Conservation (phyloP, 2,888 invertebrate species). For the Graphium colonna region DNA sequence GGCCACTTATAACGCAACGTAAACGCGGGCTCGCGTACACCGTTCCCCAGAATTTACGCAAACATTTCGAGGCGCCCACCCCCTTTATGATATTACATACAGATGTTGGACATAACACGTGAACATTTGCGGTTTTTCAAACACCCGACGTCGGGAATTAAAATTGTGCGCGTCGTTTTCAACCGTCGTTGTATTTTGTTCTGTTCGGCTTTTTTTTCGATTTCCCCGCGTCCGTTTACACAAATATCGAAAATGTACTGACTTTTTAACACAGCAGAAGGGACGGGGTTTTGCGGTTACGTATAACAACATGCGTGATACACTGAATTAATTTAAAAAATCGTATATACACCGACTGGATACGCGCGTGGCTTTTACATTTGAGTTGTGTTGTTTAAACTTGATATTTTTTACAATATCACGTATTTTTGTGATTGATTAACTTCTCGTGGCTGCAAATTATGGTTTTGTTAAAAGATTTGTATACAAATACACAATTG, state of each 20-base stretch:
- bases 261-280: constrained; percentile 1
- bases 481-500: too few species aligned
- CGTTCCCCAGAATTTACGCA: not conserved
- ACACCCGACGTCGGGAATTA: constrained; percentile 3
- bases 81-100: constrained; percentile 6
- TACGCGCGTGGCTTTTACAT: too few species aligned
- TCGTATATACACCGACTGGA: too few species aligned
- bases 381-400: too few species aligned
- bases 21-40: not conserved
- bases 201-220: not conserved
- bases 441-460: too few species aligned
- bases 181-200: not conserved
- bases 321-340: not conserved
- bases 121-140: constrained; percentile 8
- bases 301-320: not conserved
- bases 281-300: not conserved
- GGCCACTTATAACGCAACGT: not conserved
- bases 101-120: not conserved
- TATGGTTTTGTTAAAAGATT: too few species aligned
- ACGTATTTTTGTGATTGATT: too few species aligned
- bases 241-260: not conserved
- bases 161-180: constrained; percentile 10
- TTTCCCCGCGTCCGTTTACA: constrained; percentile 2
- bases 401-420: too few species aligned
- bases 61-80: not conserved